Conservation (phyloP, 1,140 invertebrate genomes). For the Pararge aegeria region DNA sequence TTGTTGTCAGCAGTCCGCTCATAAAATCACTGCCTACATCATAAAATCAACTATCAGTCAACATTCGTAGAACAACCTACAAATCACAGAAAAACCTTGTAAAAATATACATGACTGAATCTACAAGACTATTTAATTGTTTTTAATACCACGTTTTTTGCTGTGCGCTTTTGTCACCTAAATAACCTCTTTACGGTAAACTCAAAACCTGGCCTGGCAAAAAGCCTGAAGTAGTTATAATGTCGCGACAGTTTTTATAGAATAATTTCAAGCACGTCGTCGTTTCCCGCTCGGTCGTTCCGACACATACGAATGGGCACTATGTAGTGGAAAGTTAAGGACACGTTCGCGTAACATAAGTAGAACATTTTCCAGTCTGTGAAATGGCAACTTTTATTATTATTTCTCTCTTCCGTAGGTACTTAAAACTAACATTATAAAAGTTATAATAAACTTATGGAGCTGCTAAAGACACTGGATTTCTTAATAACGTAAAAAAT, state of each 20-base stretch:
- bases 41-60: too few species aligned
- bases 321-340: constrained; percentile 43
- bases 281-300: constrained; percentile 33
- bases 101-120: too few species aligned
- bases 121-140: too few species aligned
- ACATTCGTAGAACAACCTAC: too few species aligned
- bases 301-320: constrained; percentile 42
- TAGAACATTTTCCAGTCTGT: constrained; percentile 36
- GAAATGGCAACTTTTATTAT: constrained; percentile 37
- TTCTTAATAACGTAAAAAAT: background rate
- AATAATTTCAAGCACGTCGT: constrained; percentile 32
- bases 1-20: too few species aligned
- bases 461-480: background rate
- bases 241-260: constrained; percentile 9
- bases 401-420: constrained; percentile 22
- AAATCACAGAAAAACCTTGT: too few species aligned
- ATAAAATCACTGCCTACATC: too few species aligned
- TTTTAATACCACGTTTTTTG: too few species aligned
- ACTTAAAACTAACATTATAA: constrained; percentile 9
- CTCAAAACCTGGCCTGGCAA: too few species aligned
- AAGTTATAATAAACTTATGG: constrained; percentile 3
- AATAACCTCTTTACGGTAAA: too few species aligned
- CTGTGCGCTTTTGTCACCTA: background rate
- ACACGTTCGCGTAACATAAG: constrained; percentile 39
- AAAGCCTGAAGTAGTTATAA: constrained; percentile 5